Percentiles rank a stretch among this genome's conserved stretches.
These are phyloP conservation scores for Phengaris arion DNA, from an alignment of 2,888 invertebrate species.

Conservation along the genomic window DNA sequence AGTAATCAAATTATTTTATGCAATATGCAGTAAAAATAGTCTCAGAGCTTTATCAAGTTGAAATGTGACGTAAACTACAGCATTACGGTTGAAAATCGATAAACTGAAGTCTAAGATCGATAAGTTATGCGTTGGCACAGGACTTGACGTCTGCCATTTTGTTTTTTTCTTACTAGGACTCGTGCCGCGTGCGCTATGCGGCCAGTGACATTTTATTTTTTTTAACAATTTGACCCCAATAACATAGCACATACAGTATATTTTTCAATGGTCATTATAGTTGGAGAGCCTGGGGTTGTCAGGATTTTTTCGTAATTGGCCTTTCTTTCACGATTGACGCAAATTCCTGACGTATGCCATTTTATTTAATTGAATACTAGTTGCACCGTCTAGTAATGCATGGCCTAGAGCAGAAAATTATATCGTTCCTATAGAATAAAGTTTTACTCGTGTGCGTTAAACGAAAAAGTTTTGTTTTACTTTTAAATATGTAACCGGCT, in stretches of 20 bases:
- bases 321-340: slow-evolving; percentile 42
- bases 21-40: slow-evolving; percentile 24
- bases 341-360: slow-evolving; percentile 39
- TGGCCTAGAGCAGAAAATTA: neutral
- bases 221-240: neutral
- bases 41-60: too few species aligned
- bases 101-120: slow-evolving; percentile 5
- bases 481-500: too few species aligned
- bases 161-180: slow-evolving; percentile 15
- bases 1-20: slow-evolving; percentile 28
- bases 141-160: slow-evolving; percentile 13
- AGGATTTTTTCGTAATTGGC: slow-evolving; percentile 42
- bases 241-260: neutral
- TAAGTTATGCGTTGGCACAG: slow-evolving; percentile 26
- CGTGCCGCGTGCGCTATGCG: slow-evolving; percentile 28
- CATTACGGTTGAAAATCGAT: slow-evolving; percentile 18
- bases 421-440: neutral
- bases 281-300: slow-evolving; percentile 24
- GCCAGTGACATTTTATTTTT: slow-evolving; percentile 11
- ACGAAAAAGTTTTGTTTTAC: neutral
- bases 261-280: neutral
- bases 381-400: neutral
- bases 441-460: neutral
- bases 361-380: slow-evolving; percentile 37
- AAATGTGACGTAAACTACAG: neutral